A percentile compares a stretch with the other conserved stretches of the same genome.
These are phyloP conservation scores for Kryphioiulus occultus DNA, from an alignment of 2,888 invertebrate species.

Conservation along the genomic window DNA sequence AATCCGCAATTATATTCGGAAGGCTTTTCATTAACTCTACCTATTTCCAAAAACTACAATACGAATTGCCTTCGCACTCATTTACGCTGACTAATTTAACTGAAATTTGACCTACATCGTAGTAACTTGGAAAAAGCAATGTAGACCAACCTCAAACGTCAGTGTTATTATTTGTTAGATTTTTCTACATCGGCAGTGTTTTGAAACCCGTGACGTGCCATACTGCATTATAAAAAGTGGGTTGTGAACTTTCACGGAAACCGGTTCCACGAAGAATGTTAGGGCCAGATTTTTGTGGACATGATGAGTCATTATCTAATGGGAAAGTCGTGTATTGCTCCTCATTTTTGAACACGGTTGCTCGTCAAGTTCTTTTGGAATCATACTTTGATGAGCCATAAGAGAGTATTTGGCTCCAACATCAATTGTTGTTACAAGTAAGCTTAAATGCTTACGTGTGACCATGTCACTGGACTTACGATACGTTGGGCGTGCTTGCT, in stretches of 20 bases:
- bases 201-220: neutral
- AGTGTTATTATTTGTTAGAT: neutral
- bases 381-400: neutral
- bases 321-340: neutral
- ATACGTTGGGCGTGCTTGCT: neutral
- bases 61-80: neutral
- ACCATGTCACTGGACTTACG: neutral
- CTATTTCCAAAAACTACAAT: too few species aligned
- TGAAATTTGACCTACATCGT: neutral
- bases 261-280: slow-evolving; percentile 21
- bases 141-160: neutral
- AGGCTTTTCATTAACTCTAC: neutral
- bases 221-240: neutral
- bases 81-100: neutral
- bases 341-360: neutral
- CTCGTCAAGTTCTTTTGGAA: neutral
- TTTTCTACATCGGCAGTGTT: neutral
- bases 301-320: slow-evolving; percentile 25
- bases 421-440: neutral
- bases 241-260: slow-evolving; percentile 23
- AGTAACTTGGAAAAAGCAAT: neutral
- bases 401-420: neutral
- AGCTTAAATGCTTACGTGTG: slow-evolving; percentile 4
- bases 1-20: too few species aligned
- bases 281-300: neutral